Evolutionary conservation across 2,888 invertebrate species (phyloP).

Genomic region (Achlya flavicornis): DNA sequence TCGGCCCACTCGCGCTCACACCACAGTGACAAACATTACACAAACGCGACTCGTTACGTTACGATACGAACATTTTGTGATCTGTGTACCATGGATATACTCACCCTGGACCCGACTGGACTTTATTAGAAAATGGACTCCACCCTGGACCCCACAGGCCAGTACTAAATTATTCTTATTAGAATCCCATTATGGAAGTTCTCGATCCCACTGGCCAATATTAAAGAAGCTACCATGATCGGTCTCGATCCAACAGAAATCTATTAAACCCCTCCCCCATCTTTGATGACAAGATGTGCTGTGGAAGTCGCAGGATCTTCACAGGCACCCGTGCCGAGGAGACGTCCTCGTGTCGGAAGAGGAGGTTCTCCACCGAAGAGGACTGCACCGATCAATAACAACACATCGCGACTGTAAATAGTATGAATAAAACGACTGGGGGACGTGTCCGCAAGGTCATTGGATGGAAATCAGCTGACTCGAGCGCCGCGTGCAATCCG

Average conservation of each 20-base stretch:
- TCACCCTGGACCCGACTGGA: conserved; percentile 77
- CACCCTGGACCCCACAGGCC: conserved; percentile 75
- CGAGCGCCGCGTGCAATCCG: conserved; percentile 66
- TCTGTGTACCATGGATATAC: conserved; percentile 77
- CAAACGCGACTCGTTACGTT: conserved; percentile 42
- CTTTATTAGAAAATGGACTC: conserved; percentile 73
- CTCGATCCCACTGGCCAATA: conserved; percentile 76
- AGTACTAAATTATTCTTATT: conserved; percentile 60
- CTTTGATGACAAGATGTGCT: conserved; percentile 68
- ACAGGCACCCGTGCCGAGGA: conserved; percentile 75
- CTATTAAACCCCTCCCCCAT: conserved; percentile 53
- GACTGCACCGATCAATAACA: conserved; percentile 50
- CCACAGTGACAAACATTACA: conserved; percentile 44
- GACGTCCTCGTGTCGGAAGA: conserved; percentile 78
- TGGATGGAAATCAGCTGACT: conserved; percentile 78
- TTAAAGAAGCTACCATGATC: conserved; percentile 60
- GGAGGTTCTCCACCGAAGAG: conserved; percentile 59
- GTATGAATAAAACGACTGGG: conserved; percentile 60
- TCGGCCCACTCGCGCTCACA: conserved; percentile 62
- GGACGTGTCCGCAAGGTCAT: conserved; percentile 73
- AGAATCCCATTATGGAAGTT: conserved; percentile 55
- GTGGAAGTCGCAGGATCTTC: conserved; percentile 72
- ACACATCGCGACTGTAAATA: conserved; percentile 69
- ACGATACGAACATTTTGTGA: conserved; percentile 59
- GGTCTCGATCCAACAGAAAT: conserved; percentile 78